Evolutionary conservation across 1,140 invertebrate species (phyloP).

Genomic region (Cheumatopsyche charites): DNA sequence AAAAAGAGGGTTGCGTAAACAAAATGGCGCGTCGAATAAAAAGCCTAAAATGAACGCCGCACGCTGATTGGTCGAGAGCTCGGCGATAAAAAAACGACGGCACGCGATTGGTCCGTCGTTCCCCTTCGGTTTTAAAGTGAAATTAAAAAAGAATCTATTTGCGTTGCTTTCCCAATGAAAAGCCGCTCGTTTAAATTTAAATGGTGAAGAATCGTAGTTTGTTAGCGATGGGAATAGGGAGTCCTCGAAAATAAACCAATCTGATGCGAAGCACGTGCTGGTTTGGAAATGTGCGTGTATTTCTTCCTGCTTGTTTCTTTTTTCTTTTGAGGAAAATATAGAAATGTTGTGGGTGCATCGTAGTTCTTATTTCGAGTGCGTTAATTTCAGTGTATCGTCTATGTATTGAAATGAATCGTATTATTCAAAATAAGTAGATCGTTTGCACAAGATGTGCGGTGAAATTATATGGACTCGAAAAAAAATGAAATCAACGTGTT

Average conservation of each 20-base stretch:
- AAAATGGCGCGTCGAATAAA: too few species aligned
- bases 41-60: background rate
- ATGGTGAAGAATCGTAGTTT: background rate
- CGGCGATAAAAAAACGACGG: slow-evolving; percentile 22
- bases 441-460: too few species aligned
- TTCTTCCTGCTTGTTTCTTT: background rate
- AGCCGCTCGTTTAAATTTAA: background rate
- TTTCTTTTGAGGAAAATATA: background rate
- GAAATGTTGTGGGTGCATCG: too few species aligned
- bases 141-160: slow-evolving; percentile 47
- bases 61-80: slow-evolving; percentile 7
- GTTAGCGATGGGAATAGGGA: background rate
- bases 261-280: slow-evolving; percentile 2
- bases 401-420: too few species aligned
- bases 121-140: slow-evolving; percentile 22
- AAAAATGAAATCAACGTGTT: too few species aligned
- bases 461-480: too few species aligned
- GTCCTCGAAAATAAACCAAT: slow-evolving; percentile 28
- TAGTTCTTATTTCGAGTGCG: too few species aligned
- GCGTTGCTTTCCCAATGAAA: background rate
- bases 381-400: too few species aligned
- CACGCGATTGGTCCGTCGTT: slow-evolving; percentile 18
- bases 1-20: too few species aligned
- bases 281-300: background rate
- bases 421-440: too few species aligned